Evolutionary conservation across 2,888 invertebrate species (phyloP), one percentile per base, ranked within the genome.

Genomic region (Taenaris catops): DNA sequence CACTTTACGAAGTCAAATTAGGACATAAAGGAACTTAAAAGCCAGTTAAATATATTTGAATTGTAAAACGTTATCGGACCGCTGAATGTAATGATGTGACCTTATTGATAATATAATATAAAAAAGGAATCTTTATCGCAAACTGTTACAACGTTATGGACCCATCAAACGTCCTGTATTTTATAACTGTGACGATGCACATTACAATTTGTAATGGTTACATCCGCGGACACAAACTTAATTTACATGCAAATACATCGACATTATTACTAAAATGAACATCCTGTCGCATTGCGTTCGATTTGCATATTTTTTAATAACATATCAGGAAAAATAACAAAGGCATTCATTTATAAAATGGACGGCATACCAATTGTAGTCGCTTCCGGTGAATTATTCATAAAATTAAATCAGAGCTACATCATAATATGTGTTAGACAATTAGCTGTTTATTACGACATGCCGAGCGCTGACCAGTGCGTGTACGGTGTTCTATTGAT

Each of bases 281-380:
- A 79, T 84, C 86, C 84, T 78, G 81, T 64, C 63, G 59, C 59
- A 51, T 46, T 57, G 57, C 72, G 63, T 81, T 84, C 70, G 83
- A 86, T 86, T 84, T 80, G 84, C 86, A 86, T 86, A 83, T 84
- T 83, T 84, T 76, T 83, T 81, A 70, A 76, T 80, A 78, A 80
- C 70, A 78, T 79, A 52, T 70, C 71, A 62, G 62, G 60, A 64
- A 69, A 69, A 68, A 69, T 63, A 76, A 81, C 81, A 81, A 80
- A 55, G 72, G 72, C 68, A 56, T 51, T 56, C 62, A 55, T 63
- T 72, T 64, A 72, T 67, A 66, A 66, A 72, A 69, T 67, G 63
- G 54, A 61, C 62, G 65, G 59, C 54, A 52, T 48, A 58, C 80
- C n/a, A 63, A 74, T 81, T 75, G 84, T 79, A 67, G 61, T 67